Evolutionary conservation across 2,797 vertebrate species (phyloP), one percentile per base, ranked within the genome.

Genomic region (Perdix hodgsoniae): DNA sequence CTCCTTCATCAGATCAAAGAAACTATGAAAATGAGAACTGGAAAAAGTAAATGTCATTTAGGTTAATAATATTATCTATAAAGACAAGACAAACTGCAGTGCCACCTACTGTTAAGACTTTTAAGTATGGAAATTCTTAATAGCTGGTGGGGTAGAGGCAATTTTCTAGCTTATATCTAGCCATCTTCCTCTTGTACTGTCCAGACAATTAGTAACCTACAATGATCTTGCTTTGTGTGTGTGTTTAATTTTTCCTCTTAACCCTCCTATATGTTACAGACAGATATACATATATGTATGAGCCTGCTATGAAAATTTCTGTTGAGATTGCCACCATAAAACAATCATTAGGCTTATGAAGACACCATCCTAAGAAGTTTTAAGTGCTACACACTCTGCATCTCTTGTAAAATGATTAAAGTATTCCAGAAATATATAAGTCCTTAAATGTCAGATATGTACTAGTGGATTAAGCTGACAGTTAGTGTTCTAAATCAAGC

Each of bases 61-160:
- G 10, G 14, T 35, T 54, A 39, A 54, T 40, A 24, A 50, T 14
- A 65, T 2, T 63, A 47, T 73, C 22, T 66, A 31, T 45, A 59
- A 65, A 72, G 60, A 78, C 63, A 9, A 70, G 44, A 17, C 52
- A 89, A 94, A 83, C 35, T 69, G 77, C 45, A 90, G 56, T 78
- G 79, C 61, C 83, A 90, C 61, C 73, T 75, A 35, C 31, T 64
- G 79, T 42, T 88, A 27, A 83, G 61, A 66, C 2, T 60, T 60
- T 12, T 10, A 47, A 49, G 44, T 47, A 40, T 15, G 57, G 64
- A 81, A 65, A 64, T 14, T 39, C 44, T 10, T 40, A 66, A 14
- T 9, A 44, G 14, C 29, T 52, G 54, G 11, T 5, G 11, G 8
- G 18, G 7, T 10, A 9, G 27, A 13, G 17, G 9, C 14, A 2